Conservation (phyloP, 2,888 invertebrate genomes). For the Amphipyra tragopoginis region DNA sequence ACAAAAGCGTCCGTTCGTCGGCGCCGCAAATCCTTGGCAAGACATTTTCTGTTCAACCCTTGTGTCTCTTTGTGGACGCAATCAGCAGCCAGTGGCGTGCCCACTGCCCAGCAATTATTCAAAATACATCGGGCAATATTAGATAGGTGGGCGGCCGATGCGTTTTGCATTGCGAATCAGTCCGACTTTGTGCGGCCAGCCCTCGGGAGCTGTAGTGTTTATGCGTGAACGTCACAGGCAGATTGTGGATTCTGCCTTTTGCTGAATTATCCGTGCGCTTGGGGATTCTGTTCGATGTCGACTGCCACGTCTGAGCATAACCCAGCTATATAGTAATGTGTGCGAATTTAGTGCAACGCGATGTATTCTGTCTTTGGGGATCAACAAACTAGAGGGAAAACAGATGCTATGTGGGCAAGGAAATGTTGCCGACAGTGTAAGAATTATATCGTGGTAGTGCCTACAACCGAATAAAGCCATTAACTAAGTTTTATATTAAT, state of each 20-base stretch:
- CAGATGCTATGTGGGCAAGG: background rate
- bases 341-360: conserved; percentile 39
- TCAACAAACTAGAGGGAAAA: conserved; percentile 19
- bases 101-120: conserved; percentile 86
- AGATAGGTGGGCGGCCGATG: conserved; percentile 86
- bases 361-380: conserved; percentile 54
- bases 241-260: conserved; percentile 81
- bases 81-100: conserved; percentile 71
- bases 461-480: background rate
- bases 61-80: conserved; percentile 82
- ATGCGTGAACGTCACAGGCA: conserved; percentile 77
- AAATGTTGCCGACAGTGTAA: conserved; percentile 8
- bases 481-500: no score
- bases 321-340: conserved; percentile 33
- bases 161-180: conserved; percentile 89
- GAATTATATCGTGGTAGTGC: conserved; percentile 2
- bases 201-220: conserved; percentile 80
- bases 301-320: conserved; percentile 42
- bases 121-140: conserved; percentile 89
- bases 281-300: conserved; percentile 71
- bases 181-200: conserved; percentile 80
- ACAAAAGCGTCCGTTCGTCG: conserved; percentile 23
- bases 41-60: conserved; percentile 80
- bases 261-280: conserved; percentile 76
- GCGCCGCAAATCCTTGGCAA: conserved; percentile 73